Conservation (phyloP, 92 coral and sea anemone genomes). For the Ricordea florida region DNA sequence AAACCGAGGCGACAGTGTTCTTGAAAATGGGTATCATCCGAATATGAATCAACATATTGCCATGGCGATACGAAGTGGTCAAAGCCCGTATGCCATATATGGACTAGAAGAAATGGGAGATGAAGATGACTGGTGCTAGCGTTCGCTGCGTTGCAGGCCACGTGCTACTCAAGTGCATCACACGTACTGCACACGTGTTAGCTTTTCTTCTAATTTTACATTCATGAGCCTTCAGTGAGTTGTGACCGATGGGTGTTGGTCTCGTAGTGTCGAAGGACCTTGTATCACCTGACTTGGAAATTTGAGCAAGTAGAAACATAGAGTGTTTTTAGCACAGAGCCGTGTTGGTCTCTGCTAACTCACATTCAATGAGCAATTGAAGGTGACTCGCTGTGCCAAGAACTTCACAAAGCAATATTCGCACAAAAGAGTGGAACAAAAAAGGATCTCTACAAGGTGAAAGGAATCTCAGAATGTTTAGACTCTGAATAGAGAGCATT, state of each 20-base stretch:
- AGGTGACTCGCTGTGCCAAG: constrained; percentile 6
- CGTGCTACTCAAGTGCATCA: constrained; percentile 34
- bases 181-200: too few species aligned
- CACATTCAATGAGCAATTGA: too few species aligned
- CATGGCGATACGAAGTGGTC: constrained; percentile 99
- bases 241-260: constrained; percentile 15
- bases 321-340: not conserved
- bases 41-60: constrained; percentile 99
- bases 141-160: not conserved
- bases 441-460: constrained; percentile 3
- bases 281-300: not conserved
- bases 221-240: not conserved
- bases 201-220: too few species aligned
- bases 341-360: too few species aligned
- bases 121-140: constrained; percentile 99
- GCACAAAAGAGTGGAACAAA: not conserved
- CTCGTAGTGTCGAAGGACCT: constrained; percentile 2
- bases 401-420: not conserved
- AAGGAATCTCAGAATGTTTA: too few species aligned
- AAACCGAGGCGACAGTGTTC: constrained; percentile 86
- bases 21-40: constrained; percentile 97
- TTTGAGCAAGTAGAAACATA: not conserved
- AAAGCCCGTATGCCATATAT: constrained; percentile 97
- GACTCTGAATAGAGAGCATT: too few species aligned
- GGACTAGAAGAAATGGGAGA: constrained; percentile 97